phyloP scores from a whole-genome alignment of 2,797 vertebrate species.

The Aulostomus chinensis region DNA sequence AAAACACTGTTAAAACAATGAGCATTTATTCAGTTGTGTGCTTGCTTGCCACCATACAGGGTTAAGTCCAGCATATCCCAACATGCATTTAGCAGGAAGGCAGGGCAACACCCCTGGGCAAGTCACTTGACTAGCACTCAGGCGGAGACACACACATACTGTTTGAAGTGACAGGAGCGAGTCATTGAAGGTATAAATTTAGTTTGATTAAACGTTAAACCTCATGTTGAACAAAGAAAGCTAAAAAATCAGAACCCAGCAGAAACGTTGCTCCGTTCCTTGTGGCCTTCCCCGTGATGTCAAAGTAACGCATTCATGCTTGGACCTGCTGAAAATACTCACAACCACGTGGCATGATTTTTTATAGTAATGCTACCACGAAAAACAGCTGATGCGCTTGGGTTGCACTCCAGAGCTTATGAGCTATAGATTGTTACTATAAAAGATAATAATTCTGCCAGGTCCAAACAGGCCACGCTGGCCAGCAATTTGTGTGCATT shows the following conservation, averaged over 20 bases:
- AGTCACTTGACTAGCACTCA: slow-evolving; percentile 26
- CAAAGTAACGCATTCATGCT: slow-evolving; percentile 31
- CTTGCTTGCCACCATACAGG: slow-evolving; percentile 25
- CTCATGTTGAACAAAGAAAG: slow-evolving; percentile 4
- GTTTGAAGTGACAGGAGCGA: slow-evolving; percentile 3
- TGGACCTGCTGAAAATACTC: slow-evolving; percentile 43
- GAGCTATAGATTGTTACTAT: slow-evolving; percentile 50
- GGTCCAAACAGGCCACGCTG: slow-evolving; percentile 30
- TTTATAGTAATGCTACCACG: slow-evolving; percentile 49
- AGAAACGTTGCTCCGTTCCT: slow-evolving; percentile 2
- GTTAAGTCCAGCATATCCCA: slow-evolving; percentile 40
- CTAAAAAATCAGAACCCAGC: slow-evolving; percentile 15
- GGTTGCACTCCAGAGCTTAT: slow-evolving; percentile 38
- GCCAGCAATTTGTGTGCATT: slow-evolving; percentile 46
- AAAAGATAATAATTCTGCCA: slow-evolving; percentile 32
- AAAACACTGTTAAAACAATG: too few relatives aligned
- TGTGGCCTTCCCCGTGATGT: slow-evolving; percentile 13
- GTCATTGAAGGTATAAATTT: slow-evolving; percentile 25
- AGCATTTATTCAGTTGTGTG: too few relatives aligned
- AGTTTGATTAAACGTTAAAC: slow-evolving; percentile 5
- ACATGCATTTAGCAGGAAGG: slow-evolving; percentile 42
- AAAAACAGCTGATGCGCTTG: slow-evolving; percentile 49
- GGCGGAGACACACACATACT: slow-evolving; percentile 7
- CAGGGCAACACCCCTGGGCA: slow-evolving; percentile 17
- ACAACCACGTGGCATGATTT: slow-evolving; percentile 30